Evolutionary conservation across 2,113 vertebrate genomes (phyloP).

Genomic region (Bos javanicus): DNA sequence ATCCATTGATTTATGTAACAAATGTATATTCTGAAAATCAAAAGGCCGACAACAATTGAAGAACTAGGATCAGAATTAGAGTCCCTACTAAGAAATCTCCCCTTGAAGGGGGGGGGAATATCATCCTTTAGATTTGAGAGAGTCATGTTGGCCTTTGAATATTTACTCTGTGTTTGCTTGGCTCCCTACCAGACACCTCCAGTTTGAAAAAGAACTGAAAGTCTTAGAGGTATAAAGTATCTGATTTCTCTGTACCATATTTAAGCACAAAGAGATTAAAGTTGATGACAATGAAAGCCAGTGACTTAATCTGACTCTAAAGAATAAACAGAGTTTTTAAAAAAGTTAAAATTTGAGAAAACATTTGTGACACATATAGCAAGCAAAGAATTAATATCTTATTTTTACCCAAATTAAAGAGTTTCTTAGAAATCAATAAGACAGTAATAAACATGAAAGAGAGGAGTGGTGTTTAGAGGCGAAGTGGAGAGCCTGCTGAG

Average conservation of each 20-base stretch:
- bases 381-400: neutral
- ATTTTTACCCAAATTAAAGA: neutral
- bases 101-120: neutral
- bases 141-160: neutral
- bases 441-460: neutral
- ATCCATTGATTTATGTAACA: neutral
- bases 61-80: neutral
- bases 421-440: neutral
- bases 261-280: neutral
- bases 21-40: neutral
- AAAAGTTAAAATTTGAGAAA: neutral
- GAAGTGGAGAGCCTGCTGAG: neutral
- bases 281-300: neutral
- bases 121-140: neutral
- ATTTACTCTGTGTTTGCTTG: neutral
- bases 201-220: neutral
- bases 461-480: neutral
- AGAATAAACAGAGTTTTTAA: neutral
- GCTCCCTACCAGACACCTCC: neutral
- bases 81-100: neutral
- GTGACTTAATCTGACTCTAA: neutral
- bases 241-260: neutral
- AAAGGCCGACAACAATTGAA: neutral
- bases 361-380: neutral
- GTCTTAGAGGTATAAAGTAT: neutral